Conservation (phyloP, 2,888 invertebrate genomes). For the Drosophila sordidula region DNA sequence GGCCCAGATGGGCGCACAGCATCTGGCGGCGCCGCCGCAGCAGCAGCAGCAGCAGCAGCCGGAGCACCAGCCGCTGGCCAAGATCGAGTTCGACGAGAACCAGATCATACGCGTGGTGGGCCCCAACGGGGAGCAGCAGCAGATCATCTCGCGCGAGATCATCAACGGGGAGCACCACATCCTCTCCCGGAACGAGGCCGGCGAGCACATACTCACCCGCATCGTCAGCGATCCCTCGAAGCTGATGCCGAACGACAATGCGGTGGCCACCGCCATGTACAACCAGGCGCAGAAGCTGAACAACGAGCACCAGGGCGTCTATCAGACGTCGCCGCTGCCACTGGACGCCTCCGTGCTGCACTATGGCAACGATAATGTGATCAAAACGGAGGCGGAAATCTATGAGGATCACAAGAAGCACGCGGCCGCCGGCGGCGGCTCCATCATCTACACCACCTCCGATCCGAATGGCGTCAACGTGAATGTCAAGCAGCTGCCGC, state of each 20-base stretch:
- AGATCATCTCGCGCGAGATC: slow-evolving; percentile 85
- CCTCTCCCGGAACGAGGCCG: slow-evolving; percentile 85
- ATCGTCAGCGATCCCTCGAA: slow-evolving; percentile 85
- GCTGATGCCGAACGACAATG: slow-evolving; percentile 84
- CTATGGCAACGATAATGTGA: slow-evolving; percentile 81
- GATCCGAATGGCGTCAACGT: slow-evolving; percentile 84
- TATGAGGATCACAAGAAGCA: slow-evolving; percentile 84
- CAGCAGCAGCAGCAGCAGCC: slow-evolving; percentile 54
- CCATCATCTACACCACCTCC: slow-evolving; percentile 85
- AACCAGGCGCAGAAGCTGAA: slow-evolving; percentile 84
- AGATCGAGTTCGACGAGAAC: slow-evolving; percentile 85
- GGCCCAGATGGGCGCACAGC: slow-evolving; percentile 80
- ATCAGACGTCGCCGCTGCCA: slow-evolving; percentile 84
- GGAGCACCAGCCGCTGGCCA: slow-evolving; percentile 83
- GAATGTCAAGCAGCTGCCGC: slow-evolving; percentile 83
- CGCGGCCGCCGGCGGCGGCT: slow-evolving; percentile 73
- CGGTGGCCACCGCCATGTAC: slow-evolving; percentile 83
- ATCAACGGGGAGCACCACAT: slow-evolving; percentile 85
- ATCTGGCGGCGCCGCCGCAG: slow-evolving; percentile 56
- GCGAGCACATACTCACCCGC: slow-evolving; percentile 85
- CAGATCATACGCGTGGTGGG: slow-evolving; percentile 85
- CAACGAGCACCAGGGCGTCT: slow-evolving; percentile 82
- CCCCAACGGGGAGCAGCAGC: slow-evolving; percentile 85
- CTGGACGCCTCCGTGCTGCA: slow-evolving; percentile 84
- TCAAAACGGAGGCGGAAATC: slow-evolving; percentile 84